Conservation (phyloP, 2,797 vertebrate species). For the Limosa lapponica region DNA sequence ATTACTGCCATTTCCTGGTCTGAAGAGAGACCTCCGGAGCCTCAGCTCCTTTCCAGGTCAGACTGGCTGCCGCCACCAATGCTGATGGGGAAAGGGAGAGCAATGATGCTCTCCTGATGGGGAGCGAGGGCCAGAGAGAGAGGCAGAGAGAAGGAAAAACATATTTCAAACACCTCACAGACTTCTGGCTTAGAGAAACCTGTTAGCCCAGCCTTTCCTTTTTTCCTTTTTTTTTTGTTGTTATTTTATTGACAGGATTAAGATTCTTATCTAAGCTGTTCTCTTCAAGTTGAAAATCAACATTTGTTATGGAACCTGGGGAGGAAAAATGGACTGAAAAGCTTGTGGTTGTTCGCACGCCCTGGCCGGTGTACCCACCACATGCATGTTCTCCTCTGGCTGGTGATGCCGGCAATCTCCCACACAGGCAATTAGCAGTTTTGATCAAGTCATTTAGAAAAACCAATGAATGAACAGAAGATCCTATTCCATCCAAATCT, state of each 20-base stretch:
- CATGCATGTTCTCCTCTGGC: neutral
- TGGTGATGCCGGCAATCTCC: neutral
- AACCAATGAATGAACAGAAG: neutral
- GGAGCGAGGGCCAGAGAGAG: neutral
- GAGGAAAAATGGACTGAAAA: neutral
- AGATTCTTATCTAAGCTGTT: constrained; percentile 48
- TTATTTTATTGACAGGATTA: constrained; percentile 35
- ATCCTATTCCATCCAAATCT: neutral
- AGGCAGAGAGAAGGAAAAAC: constrained; percentile 32
- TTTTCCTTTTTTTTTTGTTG: neutral
- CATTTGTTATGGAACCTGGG: neutral
- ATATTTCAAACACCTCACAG: neutral
- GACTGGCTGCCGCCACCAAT: constrained; percentile 83
- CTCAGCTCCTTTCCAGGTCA: constrained; percentile 81
- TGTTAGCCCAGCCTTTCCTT: neutral
- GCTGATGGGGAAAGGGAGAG: constrained; percentile 65
- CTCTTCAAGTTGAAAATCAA: constrained; percentile 32
- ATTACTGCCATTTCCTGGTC: constrained; percentile 70
- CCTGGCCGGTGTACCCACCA: neutral
- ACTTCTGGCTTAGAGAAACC: neutral
- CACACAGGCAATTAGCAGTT: neutral
- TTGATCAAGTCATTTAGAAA: neutral
- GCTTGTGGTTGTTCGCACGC: fast-evolving
- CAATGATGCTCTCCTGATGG: constrained; percentile 1
- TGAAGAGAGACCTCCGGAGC: constrained; percentile 70